phyloP scores from a whole-genome alignment of 1,140 invertebrate species.

The Adoxophyes honmai region DNA sequence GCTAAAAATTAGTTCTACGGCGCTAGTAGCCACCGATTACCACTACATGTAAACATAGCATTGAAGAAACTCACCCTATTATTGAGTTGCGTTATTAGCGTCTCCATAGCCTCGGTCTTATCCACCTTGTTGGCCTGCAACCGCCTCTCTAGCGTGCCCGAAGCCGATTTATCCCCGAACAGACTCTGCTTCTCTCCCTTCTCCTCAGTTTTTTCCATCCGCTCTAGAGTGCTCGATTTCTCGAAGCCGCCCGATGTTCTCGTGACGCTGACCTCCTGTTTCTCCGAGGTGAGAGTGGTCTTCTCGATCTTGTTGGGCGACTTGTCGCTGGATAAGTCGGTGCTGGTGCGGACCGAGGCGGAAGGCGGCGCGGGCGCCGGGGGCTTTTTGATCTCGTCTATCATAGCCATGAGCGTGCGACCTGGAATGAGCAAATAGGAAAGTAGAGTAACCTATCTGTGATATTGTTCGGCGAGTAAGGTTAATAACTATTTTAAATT shows the following conservation, averaged over 20 bases:
- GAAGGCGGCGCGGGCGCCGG: constrained; percentile 36
- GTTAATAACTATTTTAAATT: too few relatives aligned
- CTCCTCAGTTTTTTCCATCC: constrained; percentile 33
- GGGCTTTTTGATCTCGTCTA: constrained; percentile 61
- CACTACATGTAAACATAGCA: background rate
- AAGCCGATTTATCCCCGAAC: constrained; percentile 24
- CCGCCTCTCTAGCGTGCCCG: constrained; percentile 50
- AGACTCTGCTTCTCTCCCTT: constrained; percentile 24
- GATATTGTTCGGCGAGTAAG: too few relatives aligned
- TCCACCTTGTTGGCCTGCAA: constrained; percentile 29
- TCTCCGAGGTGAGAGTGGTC: constrained; percentile 22
- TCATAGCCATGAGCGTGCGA: constrained; percentile 53
- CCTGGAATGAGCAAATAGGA: constrained; percentile 46
- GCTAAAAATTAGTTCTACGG: too few relatives aligned
- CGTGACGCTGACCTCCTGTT: constrained; percentile 32
- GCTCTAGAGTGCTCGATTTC: constrained; percentile 31
- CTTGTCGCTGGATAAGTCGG: background rate
- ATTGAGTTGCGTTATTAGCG: constrained; percentile 61
- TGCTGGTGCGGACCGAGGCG: constrained; percentile 24
- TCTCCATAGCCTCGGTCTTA: constrained; percentile 38
- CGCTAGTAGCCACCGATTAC: too few relatives aligned
- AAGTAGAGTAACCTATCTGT: too few relatives aligned
- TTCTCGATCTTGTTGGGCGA: constrained; percentile 37
- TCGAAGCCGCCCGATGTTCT: constrained; percentile 37
- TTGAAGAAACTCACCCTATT: constrained; percentile 49